A percentile compares a stretch with the other conserved stretches of the same genome.
Conservation (phyloP, 2,113 vertebrate species). For the Psilopogon haemacephalus region DNA sequence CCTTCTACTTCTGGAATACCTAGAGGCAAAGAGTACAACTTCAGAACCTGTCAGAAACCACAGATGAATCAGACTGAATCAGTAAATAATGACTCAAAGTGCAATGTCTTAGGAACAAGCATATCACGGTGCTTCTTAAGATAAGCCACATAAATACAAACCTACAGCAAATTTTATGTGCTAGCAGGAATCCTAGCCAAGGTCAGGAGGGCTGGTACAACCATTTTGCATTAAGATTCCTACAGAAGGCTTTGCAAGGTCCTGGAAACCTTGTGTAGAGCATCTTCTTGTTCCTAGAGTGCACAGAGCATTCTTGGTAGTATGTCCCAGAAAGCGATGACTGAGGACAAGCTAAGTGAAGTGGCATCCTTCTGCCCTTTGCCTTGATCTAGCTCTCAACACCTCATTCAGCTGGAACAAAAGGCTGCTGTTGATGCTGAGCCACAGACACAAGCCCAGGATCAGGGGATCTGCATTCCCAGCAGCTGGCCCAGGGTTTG, state of each 20-base stretch:
- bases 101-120: not conserved
- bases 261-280: not conserved
- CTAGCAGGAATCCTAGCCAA: not conserved
- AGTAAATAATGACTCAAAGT: slow-evolving; percentile 39
- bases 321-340: not conserved
- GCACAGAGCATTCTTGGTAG: not conserved
- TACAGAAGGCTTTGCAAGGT: not conserved
- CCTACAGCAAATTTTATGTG: not conserved
- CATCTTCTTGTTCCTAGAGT: not conserved
- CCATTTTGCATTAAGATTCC: not conserved
- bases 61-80: slow-evolving; percentile 21
- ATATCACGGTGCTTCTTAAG: not conserved
- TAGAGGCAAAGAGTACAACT: not conserved
- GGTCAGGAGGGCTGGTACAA: not conserved
- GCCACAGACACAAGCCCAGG: not conserved
- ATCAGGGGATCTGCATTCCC: not conserved
- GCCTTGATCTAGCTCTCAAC: not conserved
- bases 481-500: not conserved
- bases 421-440: not conserved
- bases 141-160: not conserved
- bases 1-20: not conserved
- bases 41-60: slow-evolving; percentile 14
- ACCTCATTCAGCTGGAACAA: not conserved
- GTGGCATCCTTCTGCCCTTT: not conserved
- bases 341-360: not conserved